A percentile compares a stretch with the other conserved stretches of the same genome.
Evolutionary conservation across 2,113 vertebrate species (phyloP).

Genomic region (Morone saxatilis): DNA sequence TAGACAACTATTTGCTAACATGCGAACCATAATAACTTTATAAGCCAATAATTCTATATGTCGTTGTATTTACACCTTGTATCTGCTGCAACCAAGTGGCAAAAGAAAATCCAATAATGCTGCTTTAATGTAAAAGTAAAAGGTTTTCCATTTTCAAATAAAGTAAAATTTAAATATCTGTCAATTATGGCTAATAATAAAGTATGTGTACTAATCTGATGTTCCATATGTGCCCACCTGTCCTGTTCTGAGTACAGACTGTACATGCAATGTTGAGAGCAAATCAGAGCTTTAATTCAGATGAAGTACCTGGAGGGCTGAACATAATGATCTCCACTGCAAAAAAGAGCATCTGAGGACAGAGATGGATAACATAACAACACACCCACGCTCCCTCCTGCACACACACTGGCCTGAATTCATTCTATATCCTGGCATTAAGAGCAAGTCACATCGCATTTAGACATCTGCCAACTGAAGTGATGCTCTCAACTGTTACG

Average conservation of each 20-base stretch:
- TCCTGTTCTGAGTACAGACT: neutral
- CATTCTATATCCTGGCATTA: conserved; percentile 27
- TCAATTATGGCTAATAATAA: neutral
- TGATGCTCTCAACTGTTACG: conserved; percentile 3
- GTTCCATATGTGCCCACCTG: neutral
- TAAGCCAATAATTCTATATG: too few species aligned
- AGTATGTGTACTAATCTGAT: neutral
- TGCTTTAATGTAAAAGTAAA: too few species aligned
- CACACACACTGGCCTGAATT: conserved; percentile 17
- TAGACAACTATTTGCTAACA: too few species aligned
- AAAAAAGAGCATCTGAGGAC: conserved; percentile 66
- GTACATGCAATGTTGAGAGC: conserved; percentile 16
- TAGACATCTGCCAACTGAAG: neutral
- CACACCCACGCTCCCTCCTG: conserved; percentile 40
- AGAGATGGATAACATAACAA: conserved; percentile 35
- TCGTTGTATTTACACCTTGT: too few species aligned
- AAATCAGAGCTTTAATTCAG: conserved; percentile 34
- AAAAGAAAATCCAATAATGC: too few species aligned
- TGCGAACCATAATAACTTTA: too few species aligned
- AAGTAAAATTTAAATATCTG: neutral
- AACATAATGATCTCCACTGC: conserved; percentile 57
- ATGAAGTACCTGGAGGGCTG: conserved; percentile 53
- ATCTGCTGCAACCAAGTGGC: too few species aligned
- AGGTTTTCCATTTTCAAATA: too few species aligned
- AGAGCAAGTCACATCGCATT: conserved; percentile 43